Evolutionary conservation across 1,140 invertebrate species (phyloP), one percentile per base, ranked within the genome.

Genomic region (Phymorhynchus buccinoides): DNA sequence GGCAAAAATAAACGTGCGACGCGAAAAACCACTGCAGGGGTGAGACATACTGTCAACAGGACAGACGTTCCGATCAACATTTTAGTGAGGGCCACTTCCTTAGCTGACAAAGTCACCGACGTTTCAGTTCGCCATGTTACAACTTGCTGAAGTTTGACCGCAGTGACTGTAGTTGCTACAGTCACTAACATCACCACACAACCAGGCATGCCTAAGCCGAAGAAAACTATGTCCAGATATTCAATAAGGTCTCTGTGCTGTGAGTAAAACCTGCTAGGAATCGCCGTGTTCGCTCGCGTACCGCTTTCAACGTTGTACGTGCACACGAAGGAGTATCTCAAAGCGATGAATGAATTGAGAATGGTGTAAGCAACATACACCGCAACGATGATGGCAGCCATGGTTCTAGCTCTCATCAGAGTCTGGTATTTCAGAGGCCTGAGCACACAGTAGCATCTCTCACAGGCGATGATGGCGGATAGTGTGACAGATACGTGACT

Each of bases 381-480:
- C 32, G 22, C 73, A 1, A 77, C 35, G 7, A 77, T 77, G 73
- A 77, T 1, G 73, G 73, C 73, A 39, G 73, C 73, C 73, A 77
- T 77, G 73, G 32, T 35, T 22, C 32, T 37, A 18, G 73, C 39
- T 7, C 73, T 4, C 22, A n/a, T n/a, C n/a, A n/a, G n/a, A n/a
- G n/a, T n/a, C n/a, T n/a, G n/a, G n/a, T n/a, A n/a, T n/a, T n/a
- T n/a, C n/a, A n/a, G n/a, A n/a, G n/a, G n/a, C n/a, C n/a, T n/a
- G n/a, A n/a, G n/a, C n/a, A n/a, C n/a, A n/a, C n/a, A n/a, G n/a
- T n/a, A n/a, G n/a, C n/a, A n/a, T n/a, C n/a, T n/a, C n/a, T n/a
- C n/a, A n/a, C n/a, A n/a, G n/a, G n/a, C n/a, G n/a, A n/a, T n/a
- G n/a, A n/a, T n/a, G n/a, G n/a, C n/a, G n/a, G n/a, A 30, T 9